Evolutionary conservation across 2,888 invertebrate genomes (phyloP), one percentile per base, ranked within the genome.

Genomic region (Serripes groenlandicus): DNA sequence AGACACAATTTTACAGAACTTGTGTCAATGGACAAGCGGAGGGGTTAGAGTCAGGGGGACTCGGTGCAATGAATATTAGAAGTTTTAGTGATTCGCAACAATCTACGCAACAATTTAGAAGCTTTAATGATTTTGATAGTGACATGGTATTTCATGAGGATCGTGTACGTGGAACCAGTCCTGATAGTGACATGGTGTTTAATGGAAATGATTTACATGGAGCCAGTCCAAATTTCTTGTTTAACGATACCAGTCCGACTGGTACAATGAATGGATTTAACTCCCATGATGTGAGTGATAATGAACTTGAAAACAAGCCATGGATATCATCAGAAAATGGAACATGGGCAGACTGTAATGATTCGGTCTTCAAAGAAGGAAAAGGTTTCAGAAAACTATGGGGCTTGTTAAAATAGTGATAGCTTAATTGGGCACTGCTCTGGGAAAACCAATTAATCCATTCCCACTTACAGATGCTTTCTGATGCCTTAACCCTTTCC

Each of bases 351-450:
- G 49, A 21, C 21, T 15, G 7, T 49, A 34, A 30, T 34, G 34
- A 62, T 34, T n/a, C 34, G 1, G n/a, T n/a, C n/a, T 62, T 62
- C 18, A 34, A 21, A 2, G 34, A 62, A 21, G 32, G 34, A 7
- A 62, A 66, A 23, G 66, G 66, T 23, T 26, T 35, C 26, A 66
- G 42, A 37, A 66, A 66, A 28, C 28, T 66, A 3, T 66, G 66
- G 66, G 66, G 42, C 3, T 66, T 66, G 28, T 66, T 66, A 3
- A 37, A 35, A 35, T 66, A 66, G n/a, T 56, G n/a, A 56, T n/a
- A n/a, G n/a, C n/a, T n/a, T n/a, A n/a, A n/a, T n/a, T n/a, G n/a
- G n/a, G n/a, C n/a, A n/a, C n/a, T n/a, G n/a, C n/a, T n/a, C n/a
- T n/a, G n/a, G n/a, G n/a, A n/a, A n/a, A n/a, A n/a, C n/a, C n/a